Base-by-base conservation (phyloP, 1,140 invertebrate genomes). In the Drosophila orena region DNA sequence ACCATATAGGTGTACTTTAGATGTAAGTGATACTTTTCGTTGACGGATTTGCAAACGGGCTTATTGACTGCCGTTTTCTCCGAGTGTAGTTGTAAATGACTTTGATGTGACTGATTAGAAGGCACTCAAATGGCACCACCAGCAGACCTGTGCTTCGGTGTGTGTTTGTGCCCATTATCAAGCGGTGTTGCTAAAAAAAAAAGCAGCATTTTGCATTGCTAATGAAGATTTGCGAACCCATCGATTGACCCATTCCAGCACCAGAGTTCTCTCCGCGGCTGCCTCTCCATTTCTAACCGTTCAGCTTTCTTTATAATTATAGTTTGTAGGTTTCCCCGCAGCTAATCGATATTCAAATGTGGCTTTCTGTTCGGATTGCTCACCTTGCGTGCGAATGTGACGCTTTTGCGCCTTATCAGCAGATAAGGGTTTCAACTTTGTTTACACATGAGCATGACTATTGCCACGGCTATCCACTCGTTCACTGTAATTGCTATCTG, bases 161-260 rank as follows among this genome's bases (percentile, higher is more conserved):
- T 50, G 20, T 50, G 54, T 15, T 46, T 52, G 62, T 47, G 46
- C 61, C 44, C 27, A 56, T 55, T 53, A 59, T 53, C 55, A 58
- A 60, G 69, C 68, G 57, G 35, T 69, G 68, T 59, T 56, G 43
- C 38, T 46, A 40, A 44, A 61, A 38, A 59, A 34, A 47, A 60
- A 44, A 54, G 53, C 53, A 53, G 37, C 59, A 44, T 60, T 70
- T 66, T 77, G 69, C 75, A 72, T 81, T 86, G 69, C 77, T 75
- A 85, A 85, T 86, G 54, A 42, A 50, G 50, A 38, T 34, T 20
- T 24, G 50, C 52, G 37, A 73, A 77, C 57, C 75, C 80, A 53
- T 47, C 60, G 59, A 30, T 73, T 77, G 81, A 84, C 59, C 70
- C 65, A 47, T 53, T 77, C 58, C 27, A 52, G 42, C 44, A 8